A percentile compares a stretch with the other conserved stretches of the same genome.
Evolutionary conservation across 2,888 invertebrate species (phyloP).

Genomic region (Therioaphis trifolii): DNA sequence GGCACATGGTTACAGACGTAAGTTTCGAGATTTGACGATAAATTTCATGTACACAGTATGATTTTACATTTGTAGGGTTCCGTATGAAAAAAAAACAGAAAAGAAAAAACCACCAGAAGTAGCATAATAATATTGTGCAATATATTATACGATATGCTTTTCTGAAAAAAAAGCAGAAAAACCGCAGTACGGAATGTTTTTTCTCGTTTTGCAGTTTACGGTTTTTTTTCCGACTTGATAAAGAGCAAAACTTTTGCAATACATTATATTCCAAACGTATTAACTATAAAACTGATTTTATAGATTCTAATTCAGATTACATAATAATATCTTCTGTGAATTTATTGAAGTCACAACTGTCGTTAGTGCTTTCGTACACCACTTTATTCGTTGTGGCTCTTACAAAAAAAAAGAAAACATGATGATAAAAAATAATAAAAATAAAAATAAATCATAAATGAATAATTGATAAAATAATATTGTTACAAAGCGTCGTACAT

Average conservation of each 20-base stretch:
- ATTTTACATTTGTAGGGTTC: neutral
- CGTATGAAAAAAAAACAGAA: neutral
- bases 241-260: slow-evolving; percentile 31
- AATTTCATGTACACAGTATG: neutral
- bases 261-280: slow-evolving; percentile 26
- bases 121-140: neutral
- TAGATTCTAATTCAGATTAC: slow-evolving; percentile 36
- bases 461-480: no score
- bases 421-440: no score
- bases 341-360: neutral
- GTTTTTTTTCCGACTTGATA: slow-evolving; percentile 1
- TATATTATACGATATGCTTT: neutral
- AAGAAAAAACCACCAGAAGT: neutral
- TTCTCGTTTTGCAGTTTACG: neutral
- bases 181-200: neutral
- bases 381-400: neutral
- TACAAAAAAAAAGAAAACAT: neutral
- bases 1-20: neutral
- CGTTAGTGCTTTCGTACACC: neutral
- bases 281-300: slow-evolving; percentile 41
- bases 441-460: no score
- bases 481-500: no score
- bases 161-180: neutral
- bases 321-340: neutral
- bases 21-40: slow-evolving; percentile 8